phyloP scores from a whole-genome alignment of 2,888 invertebrate genomes.

The Trisateles emortualis region DNA sequence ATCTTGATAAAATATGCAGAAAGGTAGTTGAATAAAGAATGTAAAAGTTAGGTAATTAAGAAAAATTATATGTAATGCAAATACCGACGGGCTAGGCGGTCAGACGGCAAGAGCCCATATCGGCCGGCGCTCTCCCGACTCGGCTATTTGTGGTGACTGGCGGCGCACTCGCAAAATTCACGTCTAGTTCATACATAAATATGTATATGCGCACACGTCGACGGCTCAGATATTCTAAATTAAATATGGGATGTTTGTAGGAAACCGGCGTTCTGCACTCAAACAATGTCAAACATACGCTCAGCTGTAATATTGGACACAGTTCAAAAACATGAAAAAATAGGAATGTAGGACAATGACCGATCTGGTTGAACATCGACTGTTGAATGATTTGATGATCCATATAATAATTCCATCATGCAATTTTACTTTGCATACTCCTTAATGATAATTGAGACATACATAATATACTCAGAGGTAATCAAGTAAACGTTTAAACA shows the following conservation, averaged over 20 bases:
- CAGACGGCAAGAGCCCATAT: slow-evolving; percentile 27
- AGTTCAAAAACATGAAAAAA: slow-evolving; percentile 54
- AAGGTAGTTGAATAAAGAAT: background rate
- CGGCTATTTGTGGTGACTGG: slow-evolving; percentile 64
- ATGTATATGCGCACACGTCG: slow-evolving; percentile 34
- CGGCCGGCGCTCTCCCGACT: slow-evolving; percentile 45
- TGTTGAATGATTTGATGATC: background rate
- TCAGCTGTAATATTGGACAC: slow-evolving; percentile 46
- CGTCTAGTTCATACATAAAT: slow-evolving; percentile 54
- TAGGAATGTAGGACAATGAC: slow-evolving; percentile 61
- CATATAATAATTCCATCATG: background rate
- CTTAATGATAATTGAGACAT: no score
- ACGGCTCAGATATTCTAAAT: slow-evolving; percentile 41
- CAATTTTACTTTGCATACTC: no score
- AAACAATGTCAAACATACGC: slow-evolving; percentile 36
- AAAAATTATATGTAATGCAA: slow-evolving; percentile 14
- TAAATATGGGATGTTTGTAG: slow-evolving; percentile 41
- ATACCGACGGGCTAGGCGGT: slow-evolving; percentile 22
- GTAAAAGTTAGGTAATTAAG: background rate
- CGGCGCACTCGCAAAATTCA: slow-evolving; percentile 60
- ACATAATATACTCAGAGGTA: no score
- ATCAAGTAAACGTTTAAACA: no score
- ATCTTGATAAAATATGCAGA: background rate
- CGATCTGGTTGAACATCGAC: slow-evolving; percentile 41
- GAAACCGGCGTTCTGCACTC: slow-evolving; percentile 33